phyloP scores from a whole-genome alignment of 2,888 invertebrate species.

The Heliconius sara region DNA sequence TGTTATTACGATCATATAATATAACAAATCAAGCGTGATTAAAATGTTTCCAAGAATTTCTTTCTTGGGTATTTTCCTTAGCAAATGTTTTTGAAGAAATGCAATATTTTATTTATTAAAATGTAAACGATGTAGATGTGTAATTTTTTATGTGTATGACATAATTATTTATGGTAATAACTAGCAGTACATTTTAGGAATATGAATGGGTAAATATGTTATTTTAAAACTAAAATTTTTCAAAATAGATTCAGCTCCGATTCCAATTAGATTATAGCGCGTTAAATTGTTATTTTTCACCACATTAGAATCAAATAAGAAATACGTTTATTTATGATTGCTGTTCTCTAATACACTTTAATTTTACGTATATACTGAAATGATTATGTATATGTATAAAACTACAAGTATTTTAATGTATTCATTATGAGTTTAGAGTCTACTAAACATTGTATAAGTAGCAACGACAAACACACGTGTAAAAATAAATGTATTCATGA shows the following conservation, averaged over 20 bases:
- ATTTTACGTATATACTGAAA: background rate
- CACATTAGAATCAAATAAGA: background rate
- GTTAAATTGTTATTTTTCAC: background rate
- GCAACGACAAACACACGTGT: conserved; percentile 11
- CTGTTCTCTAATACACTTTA: background rate
- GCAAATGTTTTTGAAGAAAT: background rate
- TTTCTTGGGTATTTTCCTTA: background rate
- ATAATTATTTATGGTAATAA: background rate
- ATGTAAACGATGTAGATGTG: background rate
- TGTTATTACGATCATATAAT: conserved; percentile 28
- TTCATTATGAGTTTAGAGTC: background rate
- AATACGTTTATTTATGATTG: background rate
- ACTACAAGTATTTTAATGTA: background rate
- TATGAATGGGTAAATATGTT: background rate
- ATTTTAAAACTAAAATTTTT: background rate
- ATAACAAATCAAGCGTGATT: conserved; percentile 30
- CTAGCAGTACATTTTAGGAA: background rate
- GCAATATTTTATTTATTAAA: background rate
- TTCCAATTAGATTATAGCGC: background rate
- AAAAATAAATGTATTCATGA: conserved; percentile 15
- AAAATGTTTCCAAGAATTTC: conserved; percentile 19
- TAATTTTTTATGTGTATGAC: background rate
- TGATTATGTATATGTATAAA: background rate
- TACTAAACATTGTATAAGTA: background rate
- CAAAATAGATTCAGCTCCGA: background rate